These are phyloP conservation scores for Caenorhabditis doughertyi DNA, from an alignment of 2,888 invertebrate species.

Conservation along the genomic window DNA sequence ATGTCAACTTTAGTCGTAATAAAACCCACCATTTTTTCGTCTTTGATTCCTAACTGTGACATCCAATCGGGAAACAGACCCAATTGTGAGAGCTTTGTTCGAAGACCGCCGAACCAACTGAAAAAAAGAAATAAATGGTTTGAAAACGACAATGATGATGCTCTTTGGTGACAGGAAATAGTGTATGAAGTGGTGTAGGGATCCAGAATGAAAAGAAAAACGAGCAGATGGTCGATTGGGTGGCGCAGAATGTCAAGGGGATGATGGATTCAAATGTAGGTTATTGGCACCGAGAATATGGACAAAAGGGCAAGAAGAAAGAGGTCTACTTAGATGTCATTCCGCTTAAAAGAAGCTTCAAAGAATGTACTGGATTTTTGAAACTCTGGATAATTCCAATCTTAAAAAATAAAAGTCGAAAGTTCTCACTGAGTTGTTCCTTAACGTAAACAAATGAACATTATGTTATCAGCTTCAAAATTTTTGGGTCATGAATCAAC, in stretches of 20 bases:
- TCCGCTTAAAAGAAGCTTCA: too few relatives aligned
- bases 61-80: conserved; percentile 75
- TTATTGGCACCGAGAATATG: conserved; percentile 16
- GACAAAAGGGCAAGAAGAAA: background rate
- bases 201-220: conserved; percentile 14
- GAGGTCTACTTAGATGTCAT: too few relatives aligned
- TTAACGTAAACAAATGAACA: background rate
- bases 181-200: conserved; percentile 39
- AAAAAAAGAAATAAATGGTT: conserved; percentile 18
- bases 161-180: conserved; percentile 40
- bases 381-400: background rate
- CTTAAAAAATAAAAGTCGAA: background rate
- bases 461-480: background rate
- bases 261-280: conserved; percentile 27
- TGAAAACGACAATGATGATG: conserved; percentile 6
- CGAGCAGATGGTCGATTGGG: conserved; percentile 55
- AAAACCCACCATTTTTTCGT: conserved; percentile 60
- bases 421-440: background rate
- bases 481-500: background rate
- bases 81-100: conserved; percentile 72
- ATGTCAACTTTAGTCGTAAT: conserved; percentile 13
- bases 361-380: background rate
- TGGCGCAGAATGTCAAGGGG: conserved; percentile 43
- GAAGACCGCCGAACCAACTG: conserved; percentile 77
- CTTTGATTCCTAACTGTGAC: conserved; percentile 71